phyloP scores from a whole-genome alignment of 35 echinoderm and acorn worm genomes.

The Patiria miniata region DNA sequence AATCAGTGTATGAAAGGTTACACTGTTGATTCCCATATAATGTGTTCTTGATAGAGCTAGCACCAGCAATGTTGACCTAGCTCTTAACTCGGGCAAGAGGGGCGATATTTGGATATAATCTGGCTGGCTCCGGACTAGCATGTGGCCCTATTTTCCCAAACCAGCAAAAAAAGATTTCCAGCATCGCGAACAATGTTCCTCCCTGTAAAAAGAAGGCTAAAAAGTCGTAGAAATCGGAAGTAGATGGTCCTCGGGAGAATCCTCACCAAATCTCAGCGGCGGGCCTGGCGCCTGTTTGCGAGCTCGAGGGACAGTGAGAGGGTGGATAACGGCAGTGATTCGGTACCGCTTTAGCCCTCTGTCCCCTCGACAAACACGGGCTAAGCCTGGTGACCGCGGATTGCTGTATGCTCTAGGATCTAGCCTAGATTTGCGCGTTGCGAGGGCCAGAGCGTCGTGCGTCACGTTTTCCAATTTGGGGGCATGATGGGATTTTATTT shows the following conservation, averaged over 20 bases:
- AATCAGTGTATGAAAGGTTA: too few species aligned
- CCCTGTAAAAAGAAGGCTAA: background rate
- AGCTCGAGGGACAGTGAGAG: background rate
- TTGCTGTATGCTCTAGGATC: background rate
- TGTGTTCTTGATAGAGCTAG: background rate
- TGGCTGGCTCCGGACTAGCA: background rate
- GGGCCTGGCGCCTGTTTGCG: background rate
- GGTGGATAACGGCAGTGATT: background rate
- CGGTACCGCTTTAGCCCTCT: background rate
- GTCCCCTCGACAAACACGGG: conserved; percentile 1
- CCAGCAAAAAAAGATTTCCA: background rate
- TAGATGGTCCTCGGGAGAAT: background rate
- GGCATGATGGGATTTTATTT: background rate
- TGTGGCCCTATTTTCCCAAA: background rate
- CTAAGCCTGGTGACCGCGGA: conserved; percentile 9
- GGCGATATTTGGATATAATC: conserved; percentile 21
- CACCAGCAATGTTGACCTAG: background rate
- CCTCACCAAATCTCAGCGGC: background rate
- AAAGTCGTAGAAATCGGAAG: background rate
- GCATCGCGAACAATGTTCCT: background rate
- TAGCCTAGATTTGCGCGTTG: background rate
- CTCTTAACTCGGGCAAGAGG: background rate
- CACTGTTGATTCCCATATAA: background rate
- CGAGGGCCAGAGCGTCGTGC: background rate
- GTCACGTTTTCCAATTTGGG: background rate